Base-by-base conservation (phyloP, 2,113 vertebrate species). In the Grantiella picta region DNA sequence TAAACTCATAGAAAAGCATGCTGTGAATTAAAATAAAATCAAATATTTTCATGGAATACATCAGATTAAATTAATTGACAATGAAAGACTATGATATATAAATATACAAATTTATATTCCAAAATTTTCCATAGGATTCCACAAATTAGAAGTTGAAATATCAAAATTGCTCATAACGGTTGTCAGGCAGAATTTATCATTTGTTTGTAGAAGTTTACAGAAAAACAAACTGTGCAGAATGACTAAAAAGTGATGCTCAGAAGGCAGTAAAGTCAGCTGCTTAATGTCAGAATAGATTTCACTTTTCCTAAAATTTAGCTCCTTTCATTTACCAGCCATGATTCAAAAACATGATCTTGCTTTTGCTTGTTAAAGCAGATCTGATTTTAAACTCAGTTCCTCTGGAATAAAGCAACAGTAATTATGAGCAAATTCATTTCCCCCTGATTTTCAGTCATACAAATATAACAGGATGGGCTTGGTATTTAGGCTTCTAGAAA, bases 1-100 rank as follows among this genome's bases (percentile, higher is more conserved):
- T n/a, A 86, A 95, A 91, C n/a, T 83, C 20, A 84, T 49, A 91
- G 8, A 79, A 97, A 96, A 97, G n/a, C 11, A 87, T 20, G 50
- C 11, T 44, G 42, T 18, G 80, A 65, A 82, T 47, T 68, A 80
- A 96, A 94, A 79, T n/a, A 75, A 4, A 76, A 83, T 50, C 29
- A 65, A 23, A 95, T 33, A 17, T 11, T 3, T 35, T 73, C 5
- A 76, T 56, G 57, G 35, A 89, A 70, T 71, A 94, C 89, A 76
- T 27, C 42, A 79, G 15, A 73, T 10, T 6, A 78, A 91, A 76
- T 63, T 64, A 91, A 79, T 56, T 52, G 27, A 77, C 56, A 85
- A 47, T 29, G 24, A 50, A 73, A 90, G 15, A 61, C 18, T 42
- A 72, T 40, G 56, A 88, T 9, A 93, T 91, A 73, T 35, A 82